Base-by-base conservation (phyloP, 2,113 vertebrate genomes). In the Anarhynchus alexandrinus region DNA sequence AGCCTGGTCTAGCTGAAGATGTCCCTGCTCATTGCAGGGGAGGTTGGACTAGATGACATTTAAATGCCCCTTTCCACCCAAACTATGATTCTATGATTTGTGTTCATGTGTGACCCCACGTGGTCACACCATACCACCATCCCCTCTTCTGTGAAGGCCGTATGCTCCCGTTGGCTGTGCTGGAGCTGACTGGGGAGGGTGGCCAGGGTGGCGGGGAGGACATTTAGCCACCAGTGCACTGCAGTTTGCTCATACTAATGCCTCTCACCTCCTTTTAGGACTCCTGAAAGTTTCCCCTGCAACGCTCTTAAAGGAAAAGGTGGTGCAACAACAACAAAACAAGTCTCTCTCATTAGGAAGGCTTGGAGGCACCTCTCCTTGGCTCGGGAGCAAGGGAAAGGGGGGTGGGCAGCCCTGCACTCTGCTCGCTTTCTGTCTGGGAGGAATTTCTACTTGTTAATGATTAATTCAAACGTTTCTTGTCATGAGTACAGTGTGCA, bases 401-500 rank as follows among this genome's bases (percentile, higher is more conserved):
- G 30, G 30, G 20, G 10, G 7, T 83, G 55, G 38, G 67, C 87
- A 96, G 79, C 38, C 54, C 49, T 82, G 51, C 49, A 13, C 76
- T 87, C 70, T 29, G 64, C 82, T 85, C 6, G 1, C 92, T 87
- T 85, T 89, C 86, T 80, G 42, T 93, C 95, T 89, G 80, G 72
- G 70, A 96, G 52, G 89, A 87, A 92, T 93, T 96, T 87, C 88
- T 70, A 22, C 40, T 96, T 95, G 81, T 88, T 97, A 82, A 96
- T 94, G 86, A 95, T 96, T 95, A 94, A 96, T 95, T 96, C 83
- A 91, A 92, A 64, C 2, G 0, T 95, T 96, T 88, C 91, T 94
- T 96, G 96, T 95, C 93, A 93, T 43, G 67, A 94, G 55, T 86
- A 65, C 84, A 89, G 91, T 92, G 94, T 64, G 95, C 87, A 90